Evolutionary conservation across 2,797 vertebrate species (phyloP), one percentile per base, ranked within the genome.

Genomic region (Platalea minor): DNA sequence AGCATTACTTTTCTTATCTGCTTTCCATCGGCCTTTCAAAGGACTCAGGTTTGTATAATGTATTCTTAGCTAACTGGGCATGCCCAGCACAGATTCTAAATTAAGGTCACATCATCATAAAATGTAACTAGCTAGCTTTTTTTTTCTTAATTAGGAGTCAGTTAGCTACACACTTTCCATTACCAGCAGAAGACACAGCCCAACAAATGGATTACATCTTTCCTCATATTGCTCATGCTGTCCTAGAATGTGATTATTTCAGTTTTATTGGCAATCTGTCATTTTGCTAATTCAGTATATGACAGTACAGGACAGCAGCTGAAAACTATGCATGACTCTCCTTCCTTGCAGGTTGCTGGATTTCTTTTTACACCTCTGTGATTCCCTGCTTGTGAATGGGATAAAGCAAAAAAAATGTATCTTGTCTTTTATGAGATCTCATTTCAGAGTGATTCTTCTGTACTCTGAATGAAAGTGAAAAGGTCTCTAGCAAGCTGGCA

Each of bases 231-330:
- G 24, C 15, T 94, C 21, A 76, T 54, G 46, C 21, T 79, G 67
- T 43, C 75, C 67, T 56, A 70, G 33, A 94, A 74, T 45, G 39
- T 17, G 21, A 76, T 91, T 91, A 79, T 87, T 93, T 77, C 46
- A 25, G 11, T 76, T 92, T 82, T 76, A 94, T 39, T 68, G 45
- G n/a, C 37, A 92, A 78, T 56, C 53, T 75, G 54, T 88, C 45
- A 92, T 92, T 89, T 92, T 87, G 9, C 10, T 88, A 94, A 92
- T 95, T 88, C 59, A 35, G 19, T 81, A 50, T 46, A 70, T 60
- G 73, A 60, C 51, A 94, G 16, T 10, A 54, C 15, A 86, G 50
- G 53, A 57, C 48, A 86, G 53, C 18, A 85, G 10, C 50, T 89
- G 57, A 87, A 85, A 91, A 84, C 17, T n/a, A 48, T 33, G 13